Evolutionary conservation across 2,888 invertebrate species (phyloP).

Genomic region (Ormyrus nitidulus): DNA sequence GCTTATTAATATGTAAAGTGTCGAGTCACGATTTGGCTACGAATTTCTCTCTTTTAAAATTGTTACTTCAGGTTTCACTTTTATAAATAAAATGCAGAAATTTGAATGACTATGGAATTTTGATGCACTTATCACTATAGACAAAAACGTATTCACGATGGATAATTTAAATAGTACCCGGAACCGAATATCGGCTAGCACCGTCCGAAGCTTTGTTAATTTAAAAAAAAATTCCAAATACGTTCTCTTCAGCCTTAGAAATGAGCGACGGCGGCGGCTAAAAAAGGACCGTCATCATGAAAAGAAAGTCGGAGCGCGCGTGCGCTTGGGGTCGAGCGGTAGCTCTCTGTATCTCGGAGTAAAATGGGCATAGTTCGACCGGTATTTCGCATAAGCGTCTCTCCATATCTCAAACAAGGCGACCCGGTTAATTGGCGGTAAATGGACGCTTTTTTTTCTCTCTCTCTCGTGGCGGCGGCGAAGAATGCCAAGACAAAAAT

Average conservation of each 20-base stretch:
- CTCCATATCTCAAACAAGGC: constrained; percentile 54
- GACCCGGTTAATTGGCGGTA: constrained; percentile 59
- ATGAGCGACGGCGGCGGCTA: constrained; percentile 19
- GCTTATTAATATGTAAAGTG: no score
- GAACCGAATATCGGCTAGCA: not conserved
- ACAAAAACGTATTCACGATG: no score
- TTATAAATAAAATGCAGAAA: no score
- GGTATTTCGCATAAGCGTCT: constrained; percentile 56
- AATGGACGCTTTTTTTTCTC: constrained; percentile 53
- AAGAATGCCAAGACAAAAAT: constrained; percentile 57
- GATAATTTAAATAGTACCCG: no score
- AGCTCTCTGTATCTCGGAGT: constrained; percentile 11
- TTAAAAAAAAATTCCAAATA: constrained; percentile 1
- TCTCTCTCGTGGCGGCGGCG: not conserved
- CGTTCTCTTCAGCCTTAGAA: not conserved
- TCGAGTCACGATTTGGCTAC: no score
- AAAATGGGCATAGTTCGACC: constrained; percentile 57
- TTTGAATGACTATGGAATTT: no score
- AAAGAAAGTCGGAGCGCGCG: constrained; percentile 47
- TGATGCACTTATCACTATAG: no score
- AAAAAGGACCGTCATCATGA: constrained; percentile 42
- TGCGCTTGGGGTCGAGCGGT: not conserved
- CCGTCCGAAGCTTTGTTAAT: not conserved
- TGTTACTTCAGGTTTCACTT: no score
- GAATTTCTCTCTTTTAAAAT: no score